phyloP scores from a whole-genome alignment of 2,113 vertebrate genomes.

The Acinonyx jubatus region DNA sequence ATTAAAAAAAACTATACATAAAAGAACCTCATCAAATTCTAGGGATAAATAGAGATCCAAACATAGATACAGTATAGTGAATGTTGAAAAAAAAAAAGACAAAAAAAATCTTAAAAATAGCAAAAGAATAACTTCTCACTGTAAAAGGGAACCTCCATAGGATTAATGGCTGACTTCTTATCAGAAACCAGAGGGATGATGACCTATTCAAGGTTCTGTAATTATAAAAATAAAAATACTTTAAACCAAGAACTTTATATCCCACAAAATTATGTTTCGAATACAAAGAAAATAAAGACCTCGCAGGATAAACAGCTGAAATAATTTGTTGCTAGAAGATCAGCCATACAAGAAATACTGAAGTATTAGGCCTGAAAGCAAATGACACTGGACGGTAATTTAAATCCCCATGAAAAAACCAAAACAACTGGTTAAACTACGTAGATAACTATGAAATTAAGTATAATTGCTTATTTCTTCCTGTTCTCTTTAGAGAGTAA shows the following conservation, averaged over 20 bases:
- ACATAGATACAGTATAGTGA: neutral
- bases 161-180: neutral
- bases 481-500: neutral
- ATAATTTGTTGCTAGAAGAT: neutral
- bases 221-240: neutral
- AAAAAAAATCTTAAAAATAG: neutral
- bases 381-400: neutral
- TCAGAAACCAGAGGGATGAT: neutral
- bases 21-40: neutral
- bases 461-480: neutral
- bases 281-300: neutral
- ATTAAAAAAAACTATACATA: neutral
- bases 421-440: neutral
- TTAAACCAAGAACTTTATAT: neutral
- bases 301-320: neutral
- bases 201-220: neutral
- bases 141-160: neutral
- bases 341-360: neutral
- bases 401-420: neutral
- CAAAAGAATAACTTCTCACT: neutral
- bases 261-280: neutral
- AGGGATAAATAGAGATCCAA: neutral
- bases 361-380: neutral
- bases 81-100: neutral
- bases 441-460: neutral